Conservation (phyloP, 2,113 vertebrate species). For the Raja brachyura region DNA sequence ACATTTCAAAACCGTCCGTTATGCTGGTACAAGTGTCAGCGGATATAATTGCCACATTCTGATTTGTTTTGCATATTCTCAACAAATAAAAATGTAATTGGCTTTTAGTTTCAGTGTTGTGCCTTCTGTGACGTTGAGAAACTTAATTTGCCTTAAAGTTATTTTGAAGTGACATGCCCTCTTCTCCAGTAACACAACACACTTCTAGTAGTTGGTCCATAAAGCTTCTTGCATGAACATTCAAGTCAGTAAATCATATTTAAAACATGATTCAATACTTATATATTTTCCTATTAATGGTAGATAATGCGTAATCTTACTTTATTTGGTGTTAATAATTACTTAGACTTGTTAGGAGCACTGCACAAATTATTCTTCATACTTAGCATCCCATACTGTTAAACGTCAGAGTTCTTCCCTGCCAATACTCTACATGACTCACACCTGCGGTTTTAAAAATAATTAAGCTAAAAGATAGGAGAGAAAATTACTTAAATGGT, state of each 20-base stretch:
- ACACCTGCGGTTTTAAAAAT: neutral
- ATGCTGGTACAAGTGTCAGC: neutral
- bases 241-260: neutral
- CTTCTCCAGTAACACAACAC: neutral
- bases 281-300: neutral
- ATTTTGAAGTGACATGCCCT: neutral
- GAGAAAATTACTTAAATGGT: neutral
- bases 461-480: neutral
- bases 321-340: neutral
- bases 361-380: neutral
- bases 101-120: neutral
- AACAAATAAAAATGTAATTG: neutral
- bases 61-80: neutral
- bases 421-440: neutral
- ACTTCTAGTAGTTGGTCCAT: neutral
- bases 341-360: neutral
- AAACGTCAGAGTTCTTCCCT: neutral
- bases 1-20: neutral
- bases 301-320: neutral
- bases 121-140: neutral
- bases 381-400: neutral
- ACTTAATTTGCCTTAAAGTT: neutral
- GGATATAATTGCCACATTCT: neutral
- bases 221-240: neutral
- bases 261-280: neutral